A percentile compares a stretch with the other conserved stretches of the same genome.
These are phyloP conservation scores for Caenorhabditis inopinata DNA, from an alignment of 1,140 invertebrate species.

Conservation along the genomic window DNA sequence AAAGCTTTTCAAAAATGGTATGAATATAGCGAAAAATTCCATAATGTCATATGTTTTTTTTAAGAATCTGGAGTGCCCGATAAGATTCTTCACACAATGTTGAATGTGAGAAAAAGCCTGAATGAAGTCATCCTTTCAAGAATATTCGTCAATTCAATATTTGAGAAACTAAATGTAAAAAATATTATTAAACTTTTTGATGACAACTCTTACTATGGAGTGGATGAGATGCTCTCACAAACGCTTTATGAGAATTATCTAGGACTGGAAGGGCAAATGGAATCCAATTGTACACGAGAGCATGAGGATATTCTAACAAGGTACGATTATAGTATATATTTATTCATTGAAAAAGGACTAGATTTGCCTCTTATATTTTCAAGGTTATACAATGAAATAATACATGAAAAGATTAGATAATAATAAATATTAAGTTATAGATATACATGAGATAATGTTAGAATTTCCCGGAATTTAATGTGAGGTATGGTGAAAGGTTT, in stretches of 20 bases:
- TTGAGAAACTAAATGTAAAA: slow-evolving; percentile 1
- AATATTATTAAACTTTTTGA: background rate
- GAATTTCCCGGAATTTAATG: too few relatives aligned
- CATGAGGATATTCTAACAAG: slow-evolving; percentile 15
- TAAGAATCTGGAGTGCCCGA: background rate
- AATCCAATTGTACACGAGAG: background rate
- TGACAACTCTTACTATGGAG: slow-evolving; percentile 12
- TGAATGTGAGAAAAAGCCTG: background rate
- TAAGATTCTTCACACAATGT: background rate
- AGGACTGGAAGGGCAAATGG: slow-evolving; percentile 25
- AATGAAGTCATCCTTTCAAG: slow-evolving; percentile 1
- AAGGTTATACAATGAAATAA: too few relatives aligned
- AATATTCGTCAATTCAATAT: background rate
- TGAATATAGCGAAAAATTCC: background rate
- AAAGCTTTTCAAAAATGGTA: slow-evolving; percentile 28
- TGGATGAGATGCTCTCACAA: slow-evolving; percentile 8
- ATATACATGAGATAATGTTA: too few relatives aligned
- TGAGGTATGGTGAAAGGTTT: too few relatives aligned
- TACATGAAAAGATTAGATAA: too few relatives aligned
- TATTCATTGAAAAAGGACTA: too few relatives aligned
- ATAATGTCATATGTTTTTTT: too few relatives aligned
- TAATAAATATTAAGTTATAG: too few relatives aligned
- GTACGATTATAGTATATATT: background rate
- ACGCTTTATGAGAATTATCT: slow-evolving; percentile 28
- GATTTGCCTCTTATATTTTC: too few relatives aligned